These are phyloP conservation scores for Mesodorylaimus sp. DNA, from an alignment of 2,888 invertebrate genomes.

Conservation along the genomic window DNA sequence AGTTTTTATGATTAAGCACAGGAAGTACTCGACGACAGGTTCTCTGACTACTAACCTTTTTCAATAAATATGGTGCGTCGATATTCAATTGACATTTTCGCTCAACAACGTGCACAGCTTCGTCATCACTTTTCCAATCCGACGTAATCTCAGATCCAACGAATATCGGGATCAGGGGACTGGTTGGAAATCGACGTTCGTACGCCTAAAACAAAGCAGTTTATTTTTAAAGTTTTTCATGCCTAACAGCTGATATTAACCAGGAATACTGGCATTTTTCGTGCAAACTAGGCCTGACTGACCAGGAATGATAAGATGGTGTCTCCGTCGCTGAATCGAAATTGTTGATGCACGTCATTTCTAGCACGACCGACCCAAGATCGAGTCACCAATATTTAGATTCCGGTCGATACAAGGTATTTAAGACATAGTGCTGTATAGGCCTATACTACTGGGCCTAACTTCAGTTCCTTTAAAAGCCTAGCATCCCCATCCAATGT, in stretches of 20 bases:
- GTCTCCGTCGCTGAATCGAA: too few relatives aligned
- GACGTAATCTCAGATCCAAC: constrained; percentile 60
- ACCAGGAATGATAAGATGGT: background rate
- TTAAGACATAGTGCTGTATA: too few relatives aligned
- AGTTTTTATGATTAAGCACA: too few relatives aligned
- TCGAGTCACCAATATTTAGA: too few relatives aligned
- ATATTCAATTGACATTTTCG: constrained; percentile 71
- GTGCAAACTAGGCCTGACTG: background rate
- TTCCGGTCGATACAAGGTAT: too few relatives aligned
- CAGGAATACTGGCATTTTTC: background rate
- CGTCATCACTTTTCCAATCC: constrained; percentile 57
- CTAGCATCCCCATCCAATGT: too few relatives aligned
- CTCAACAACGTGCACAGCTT: constrained; percentile 56
- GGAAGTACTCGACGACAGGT: too few relatives aligned
- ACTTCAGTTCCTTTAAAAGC: too few relatives aligned
- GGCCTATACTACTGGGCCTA: too few relatives aligned
- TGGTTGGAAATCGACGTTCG: constrained; percentile 74
- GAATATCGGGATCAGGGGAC: constrained; percentile 82
- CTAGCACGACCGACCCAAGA: too few relatives aligned
- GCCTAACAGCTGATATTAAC: background rate
- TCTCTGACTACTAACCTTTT: constrained; percentile 47
- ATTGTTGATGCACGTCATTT: too few relatives aligned
- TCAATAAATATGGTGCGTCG: constrained; percentile 77
- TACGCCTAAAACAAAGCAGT: constrained; percentile 53
- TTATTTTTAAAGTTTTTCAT: background rate